A percentile compares a stretch with the other conserved stretches of the same genome.
phyloP scores from a whole-genome alignment of 2,113 vertebrate species.

The Crocuta crocuta region DNA sequence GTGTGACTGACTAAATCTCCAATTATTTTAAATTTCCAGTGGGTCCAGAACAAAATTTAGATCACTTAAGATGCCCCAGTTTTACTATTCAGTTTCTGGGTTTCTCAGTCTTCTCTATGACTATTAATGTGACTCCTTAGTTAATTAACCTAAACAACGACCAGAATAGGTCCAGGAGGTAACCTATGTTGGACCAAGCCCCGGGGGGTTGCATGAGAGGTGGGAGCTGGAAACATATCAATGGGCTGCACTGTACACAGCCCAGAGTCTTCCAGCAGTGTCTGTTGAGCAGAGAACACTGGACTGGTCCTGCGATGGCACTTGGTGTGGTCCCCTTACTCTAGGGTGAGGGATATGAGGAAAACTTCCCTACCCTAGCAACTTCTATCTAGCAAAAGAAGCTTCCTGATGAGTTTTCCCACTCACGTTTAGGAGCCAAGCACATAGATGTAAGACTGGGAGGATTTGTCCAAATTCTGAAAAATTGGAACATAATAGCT shows the following conservation, averaged over 20 bases:
- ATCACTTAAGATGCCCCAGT: neutral
- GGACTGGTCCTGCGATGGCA: fast-evolving
- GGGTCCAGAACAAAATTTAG: neutral
- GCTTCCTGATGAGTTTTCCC: slow-evolving; percentile 15
- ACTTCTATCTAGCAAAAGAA: neutral
- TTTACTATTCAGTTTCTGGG: neutral
- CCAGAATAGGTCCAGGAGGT: neutral
- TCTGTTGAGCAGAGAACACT: fast-evolving
- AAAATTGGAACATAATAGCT: neutral
- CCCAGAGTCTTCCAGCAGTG: neutral
- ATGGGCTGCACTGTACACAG: fast-evolving
- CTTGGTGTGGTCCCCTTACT: neutral
- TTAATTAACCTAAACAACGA: neutral
- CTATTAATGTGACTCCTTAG: neutral
- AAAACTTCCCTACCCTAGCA: neutral
- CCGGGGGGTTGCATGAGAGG: neutral
- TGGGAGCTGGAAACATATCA: neutral
- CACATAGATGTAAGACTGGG: neutral
- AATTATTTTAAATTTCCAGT: neutral
- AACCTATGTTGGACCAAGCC: no score
- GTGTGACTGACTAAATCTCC: neutral
- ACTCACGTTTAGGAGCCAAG: neutral
- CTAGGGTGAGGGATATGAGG: neutral
- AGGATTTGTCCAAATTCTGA: slow-evolving; percentile 40
- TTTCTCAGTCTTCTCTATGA: neutral